Evolutionary conservation across 2,888 invertebrate species (phyloP).

Genomic region (Andrena dorsata): DNA sequence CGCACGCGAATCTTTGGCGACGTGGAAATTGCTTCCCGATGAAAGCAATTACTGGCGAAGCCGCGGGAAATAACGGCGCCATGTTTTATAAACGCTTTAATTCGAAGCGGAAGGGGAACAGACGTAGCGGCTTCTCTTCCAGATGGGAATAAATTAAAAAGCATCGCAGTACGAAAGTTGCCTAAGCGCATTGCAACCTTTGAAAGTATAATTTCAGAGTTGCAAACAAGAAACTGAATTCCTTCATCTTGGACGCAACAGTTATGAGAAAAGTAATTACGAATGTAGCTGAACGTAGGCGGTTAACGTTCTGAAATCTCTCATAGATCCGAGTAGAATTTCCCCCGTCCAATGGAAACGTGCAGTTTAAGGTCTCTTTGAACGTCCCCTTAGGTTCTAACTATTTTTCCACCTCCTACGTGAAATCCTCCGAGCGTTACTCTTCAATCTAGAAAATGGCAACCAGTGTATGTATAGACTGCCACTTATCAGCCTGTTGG

Average conservation of each 20-base stretch:
- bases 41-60: conserved; percentile 24
- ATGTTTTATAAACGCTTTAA: conserved; percentile 30
- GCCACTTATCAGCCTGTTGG: not conserved
- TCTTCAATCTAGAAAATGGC: not conserved
- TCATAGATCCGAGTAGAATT: not conserved
- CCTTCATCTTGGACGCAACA: not conserved
- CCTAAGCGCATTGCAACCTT: conserved; percentile 11
- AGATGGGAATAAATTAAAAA: conserved; percentile 36
- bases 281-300: not conserved
- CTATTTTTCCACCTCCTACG: not conserved
- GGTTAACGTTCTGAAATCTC: not conserved
- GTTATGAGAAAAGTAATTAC: not conserved
- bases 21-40: conserved; percentile 1
- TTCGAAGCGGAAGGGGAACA: not conserved
- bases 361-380: not conserved
- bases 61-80: conserved; percentile 1
- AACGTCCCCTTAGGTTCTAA: not conserved
- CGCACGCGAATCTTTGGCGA: too few relatives aligned
- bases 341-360: not conserved
- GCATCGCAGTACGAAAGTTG: conserved; percentile 12
- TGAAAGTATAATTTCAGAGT: conserved; percentile 4
- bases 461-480: not conserved
- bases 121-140: conserved; percentile 3
- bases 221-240: conserved; percentile 17
- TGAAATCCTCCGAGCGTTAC: not conserved